Conservation (phyloP, 2,888 invertebrate genomes). For the Heliconius charithonia region DNA sequence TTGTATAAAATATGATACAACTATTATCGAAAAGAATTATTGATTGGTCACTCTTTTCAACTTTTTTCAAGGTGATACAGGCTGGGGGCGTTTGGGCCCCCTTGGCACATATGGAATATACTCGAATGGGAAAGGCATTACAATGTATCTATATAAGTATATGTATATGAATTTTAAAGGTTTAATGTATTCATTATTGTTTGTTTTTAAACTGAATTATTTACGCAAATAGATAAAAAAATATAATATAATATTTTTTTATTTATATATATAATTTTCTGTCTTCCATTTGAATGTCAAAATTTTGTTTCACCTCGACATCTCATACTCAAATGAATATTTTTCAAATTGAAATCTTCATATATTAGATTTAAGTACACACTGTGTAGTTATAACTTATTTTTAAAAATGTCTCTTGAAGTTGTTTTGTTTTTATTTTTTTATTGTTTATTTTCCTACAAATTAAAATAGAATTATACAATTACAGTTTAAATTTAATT, state of each 20-base stretch:
- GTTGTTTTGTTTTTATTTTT: too few relatives aligned
- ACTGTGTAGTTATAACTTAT: neutral
- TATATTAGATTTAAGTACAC: slow-evolving; percentile 25
- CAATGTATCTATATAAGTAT: neutral
- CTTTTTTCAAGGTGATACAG: too few relatives aligned
- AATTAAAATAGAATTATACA: neutral
- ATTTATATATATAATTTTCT: slow-evolving; percentile 10
- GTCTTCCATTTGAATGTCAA: slow-evolving; percentile 25
- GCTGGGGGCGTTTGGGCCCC: too few relatives aligned
- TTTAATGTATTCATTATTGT: neutral
- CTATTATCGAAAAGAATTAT: too few relatives aligned
- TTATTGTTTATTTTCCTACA: neutral
- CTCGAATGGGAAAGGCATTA: neutral
- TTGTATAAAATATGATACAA: too few relatives aligned
- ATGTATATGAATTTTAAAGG: neutral
- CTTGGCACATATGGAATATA: too few relatives aligned
- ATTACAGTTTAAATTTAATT: neutral
- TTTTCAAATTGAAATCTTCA: slow-evolving; percentile 24
- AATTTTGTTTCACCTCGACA: neutral
- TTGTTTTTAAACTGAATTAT: neutral
- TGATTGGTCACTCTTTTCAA: too few relatives aligned
- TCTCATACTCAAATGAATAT: slow-evolving; percentile 14
- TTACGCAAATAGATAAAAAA: neutral
- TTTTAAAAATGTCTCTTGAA: slow-evolving; percentile 9
- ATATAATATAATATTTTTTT: neutral